A percentile compares a stretch with the other conserved stretches of the same genome.
These are phyloP conservation scores for Patagioenas fasciata DNA, from an alignment of 2,113 vertebrate genomes.

Conservation along the genomic window DNA sequence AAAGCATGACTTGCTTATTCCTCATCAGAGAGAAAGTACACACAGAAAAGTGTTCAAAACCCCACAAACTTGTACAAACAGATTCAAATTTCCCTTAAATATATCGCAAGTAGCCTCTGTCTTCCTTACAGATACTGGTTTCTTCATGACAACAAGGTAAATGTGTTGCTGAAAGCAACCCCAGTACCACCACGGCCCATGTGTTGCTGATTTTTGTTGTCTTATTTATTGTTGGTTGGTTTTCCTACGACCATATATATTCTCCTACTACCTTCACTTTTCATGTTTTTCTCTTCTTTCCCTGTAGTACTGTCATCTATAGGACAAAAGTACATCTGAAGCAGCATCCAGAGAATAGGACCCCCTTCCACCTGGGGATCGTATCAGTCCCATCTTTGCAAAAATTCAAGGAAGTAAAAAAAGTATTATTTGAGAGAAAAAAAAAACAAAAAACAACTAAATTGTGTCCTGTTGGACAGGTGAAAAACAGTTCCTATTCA, in stretches of 20 bases:
- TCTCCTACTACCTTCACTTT: background rate
- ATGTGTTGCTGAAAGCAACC: background rate
- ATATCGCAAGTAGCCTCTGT: background rate
- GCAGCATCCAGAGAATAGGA: background rate
- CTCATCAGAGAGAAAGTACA: background rate
- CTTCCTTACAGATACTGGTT: background rate
- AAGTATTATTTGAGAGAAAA: background rate
- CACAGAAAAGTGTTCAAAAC: rapidly evolving
- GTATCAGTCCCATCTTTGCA: background rate
- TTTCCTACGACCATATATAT: background rate
- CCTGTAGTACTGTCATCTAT: rapidly evolving
- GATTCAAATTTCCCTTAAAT: background rate
- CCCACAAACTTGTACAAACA: rapidly evolving
- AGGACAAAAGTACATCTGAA: background rate
- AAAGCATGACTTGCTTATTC: background rate
- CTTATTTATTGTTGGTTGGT: background rate
- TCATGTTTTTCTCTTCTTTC: background rate
- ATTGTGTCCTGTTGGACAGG: background rate
- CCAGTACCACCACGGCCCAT: background rate
- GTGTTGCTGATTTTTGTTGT: rapidly evolving
- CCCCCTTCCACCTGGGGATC: background rate
- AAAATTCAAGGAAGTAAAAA: background rate
- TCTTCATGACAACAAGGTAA: background rate
- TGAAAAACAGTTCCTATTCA: background rate
- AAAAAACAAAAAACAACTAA: background rate